Evolutionary conservation across 2,113 vertebrate genomes (phyloP), one percentile per base, ranked within the genome.

Genomic region (Marmota flaviventris): DNA sequence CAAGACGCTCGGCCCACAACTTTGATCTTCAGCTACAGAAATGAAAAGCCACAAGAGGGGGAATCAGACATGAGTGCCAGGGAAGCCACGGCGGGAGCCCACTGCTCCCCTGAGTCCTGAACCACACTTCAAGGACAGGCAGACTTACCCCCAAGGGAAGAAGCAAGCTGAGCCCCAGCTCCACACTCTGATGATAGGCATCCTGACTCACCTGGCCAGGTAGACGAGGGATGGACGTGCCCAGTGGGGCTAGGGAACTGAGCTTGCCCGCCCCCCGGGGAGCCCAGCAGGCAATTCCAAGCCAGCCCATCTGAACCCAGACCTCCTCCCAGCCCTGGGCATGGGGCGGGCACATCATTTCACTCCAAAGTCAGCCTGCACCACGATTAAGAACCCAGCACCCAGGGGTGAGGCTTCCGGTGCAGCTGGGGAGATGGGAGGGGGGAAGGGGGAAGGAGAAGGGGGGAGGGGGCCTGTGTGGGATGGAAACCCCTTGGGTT

Each of bases 171-270:
- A 4, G 12, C 8, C 5, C 24, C 42, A 51, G 32, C 20, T 37
- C 5, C 5, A 1, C 3, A 2, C 4, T 22, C 29, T 17, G 25
- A 32, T 5, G 29, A 18, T 45, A 29, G 14, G 0, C 0, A 17
- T 56, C 32, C 27, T 2, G 24, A 61, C 17, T 0, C 32, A 32
- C 37, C 25, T 0, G 58, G 12, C 10, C 1, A 0, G 13, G 12
- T 17, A 1, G 0, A 0, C 1, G 0, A 0, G 3, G 29, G 1
- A 4, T 2, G n/a, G 11, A 11, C 48, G 10, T 56, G 39, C 53
- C 45, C 17, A 7, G 1, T 0, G 0, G 29, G 27, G 16, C 25
- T 0, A 17, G 14, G 24, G 20, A 1, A 5, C 7, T 1, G 34
- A 34, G 56, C 11, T 20, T 1, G 11, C 32, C 6, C 45, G 8